Evolutionary conservation across 1,140 invertebrate genomes (phyloP), one percentile per base, ranked within the genome.

Genomic region (Bombyx mandarina): DNA sequence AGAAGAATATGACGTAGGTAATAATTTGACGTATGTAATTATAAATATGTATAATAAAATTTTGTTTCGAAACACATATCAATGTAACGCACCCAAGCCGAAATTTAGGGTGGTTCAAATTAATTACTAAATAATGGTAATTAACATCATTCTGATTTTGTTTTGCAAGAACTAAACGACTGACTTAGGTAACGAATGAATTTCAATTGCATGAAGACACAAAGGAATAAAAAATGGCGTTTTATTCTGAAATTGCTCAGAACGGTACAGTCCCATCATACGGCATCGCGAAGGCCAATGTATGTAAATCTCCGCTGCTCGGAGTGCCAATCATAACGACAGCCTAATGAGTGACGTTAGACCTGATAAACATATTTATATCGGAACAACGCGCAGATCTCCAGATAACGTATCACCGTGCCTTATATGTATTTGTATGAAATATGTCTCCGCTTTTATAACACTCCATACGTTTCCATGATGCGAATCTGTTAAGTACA

Each of bases 381-480:
- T 64, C 59, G 53, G 67, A 54, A 52, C 61, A 65, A 35, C 26
- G 26, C 26, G 26, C 67, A 76, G 65, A 79, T 79, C 77, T 73
- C 58, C 26, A 75, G 79, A 82, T 82, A 82, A 69, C 65, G 57
- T 82, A 82, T 82, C 79, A 74, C 58, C 65, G 60, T 66, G 62
- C 61, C 58, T 62, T 74, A 75, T 76, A 71, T 66, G 56, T 66
- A 56, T 76, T 73, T 66, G 56, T 66, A 56, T 59, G 52, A 60
- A 73, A 68, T 57, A 57, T 63, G 56, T 60, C 48, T 54, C 12
- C 45, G 42, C 46, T 53, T 47, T 49, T 49, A 48, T 46, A 53
- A 56, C 54, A 35, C 26, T 35, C 26, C 26, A 49, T 48, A 56
- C 54, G 54, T 45, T 35, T 49, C 45, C 50, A 52, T 26, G 47